Evolutionary conservation across 2,113 vertebrate species (phyloP).

Genomic region (Hippoglossus stenolepis): DNA sequence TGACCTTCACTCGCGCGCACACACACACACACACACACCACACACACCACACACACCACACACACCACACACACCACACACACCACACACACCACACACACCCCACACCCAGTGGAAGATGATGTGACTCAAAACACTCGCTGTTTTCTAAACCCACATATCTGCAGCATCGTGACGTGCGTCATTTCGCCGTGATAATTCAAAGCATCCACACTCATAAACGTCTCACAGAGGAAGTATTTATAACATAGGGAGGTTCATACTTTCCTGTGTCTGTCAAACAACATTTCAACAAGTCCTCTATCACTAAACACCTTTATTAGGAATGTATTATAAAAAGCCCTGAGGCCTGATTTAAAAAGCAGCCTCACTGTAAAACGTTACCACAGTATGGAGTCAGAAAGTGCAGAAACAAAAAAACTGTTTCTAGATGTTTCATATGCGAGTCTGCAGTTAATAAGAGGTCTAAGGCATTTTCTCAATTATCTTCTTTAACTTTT

Average conservation of each 20-base stretch:
- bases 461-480: no score
- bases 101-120: not conserved
- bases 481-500: no score
- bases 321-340: not conserved
- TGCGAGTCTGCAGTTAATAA: not conserved
- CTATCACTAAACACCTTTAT: not conserved
- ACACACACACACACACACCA: no score
- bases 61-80: no score
- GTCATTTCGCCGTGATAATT: not conserved
- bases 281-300: not conserved
- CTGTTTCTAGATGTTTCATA: not conserved
- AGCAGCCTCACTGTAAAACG: not conserved
- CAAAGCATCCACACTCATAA: not conserved
- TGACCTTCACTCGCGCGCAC: not conserved
- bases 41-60: no score
- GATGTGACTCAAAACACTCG: not conserved
- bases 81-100: no score
- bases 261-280: no score
- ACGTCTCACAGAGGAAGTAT: no score
- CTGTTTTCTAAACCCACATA: not conserved
- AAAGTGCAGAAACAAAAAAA: not conserved
- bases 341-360: not conserved
- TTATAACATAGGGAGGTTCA: no score
- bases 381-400: no score
- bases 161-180: fast-evolving